Percentiles rank a stretch among this genome's conserved stretches.
phyloP scores from a whole-genome alignment of 23 tunicate genomes.

The Ciona savignyi region DNA sequence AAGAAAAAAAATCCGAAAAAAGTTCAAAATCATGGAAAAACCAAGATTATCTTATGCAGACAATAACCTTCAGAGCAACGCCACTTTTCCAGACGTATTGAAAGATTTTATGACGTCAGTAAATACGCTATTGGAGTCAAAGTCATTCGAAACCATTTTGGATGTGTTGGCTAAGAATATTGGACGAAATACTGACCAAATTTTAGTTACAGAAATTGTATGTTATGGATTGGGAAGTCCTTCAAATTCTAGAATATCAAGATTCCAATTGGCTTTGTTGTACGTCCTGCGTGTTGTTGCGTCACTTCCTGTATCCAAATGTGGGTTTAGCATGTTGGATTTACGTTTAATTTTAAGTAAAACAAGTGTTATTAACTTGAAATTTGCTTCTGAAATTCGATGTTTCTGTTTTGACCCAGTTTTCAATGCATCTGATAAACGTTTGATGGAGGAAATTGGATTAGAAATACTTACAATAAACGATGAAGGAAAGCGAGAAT shows the following conservation, averaged over 20 bases:
- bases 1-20: too few species aligned
- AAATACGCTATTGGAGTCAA: neutral
- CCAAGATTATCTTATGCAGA: too few species aligned
- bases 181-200: neutral
- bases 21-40: too few species aligned
- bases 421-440: slow-evolving; percentile 12
- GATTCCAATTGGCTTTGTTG: slow-evolving; percentile 40
- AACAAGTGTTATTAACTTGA: neutral
- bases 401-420: slow-evolving; percentile 45
- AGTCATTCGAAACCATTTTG: neutral
- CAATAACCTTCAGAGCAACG: too few species aligned
- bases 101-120: neutral
- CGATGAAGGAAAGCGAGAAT: slow-evolving; percentile 33
- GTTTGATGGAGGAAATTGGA: neutral
- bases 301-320: neutral
- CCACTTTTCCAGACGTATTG: too few species aligned
- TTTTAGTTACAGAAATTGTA: too few species aligned
- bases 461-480: too few species aligned
- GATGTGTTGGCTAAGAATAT: neutral
- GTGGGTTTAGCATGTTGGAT: too few species aligned
- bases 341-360: too few species aligned
- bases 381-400: neutral
- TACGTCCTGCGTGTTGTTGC: slow-evolving; percentile 2
- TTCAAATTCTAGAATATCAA: slow-evolving; percentile 1
- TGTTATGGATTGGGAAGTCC: slow-evolving; percentile 66